These are phyloP conservation scores for Calephelis perditalis DNA, from an alignment of 2,888 invertebrate genomes.

Conservation along the genomic window DNA sequence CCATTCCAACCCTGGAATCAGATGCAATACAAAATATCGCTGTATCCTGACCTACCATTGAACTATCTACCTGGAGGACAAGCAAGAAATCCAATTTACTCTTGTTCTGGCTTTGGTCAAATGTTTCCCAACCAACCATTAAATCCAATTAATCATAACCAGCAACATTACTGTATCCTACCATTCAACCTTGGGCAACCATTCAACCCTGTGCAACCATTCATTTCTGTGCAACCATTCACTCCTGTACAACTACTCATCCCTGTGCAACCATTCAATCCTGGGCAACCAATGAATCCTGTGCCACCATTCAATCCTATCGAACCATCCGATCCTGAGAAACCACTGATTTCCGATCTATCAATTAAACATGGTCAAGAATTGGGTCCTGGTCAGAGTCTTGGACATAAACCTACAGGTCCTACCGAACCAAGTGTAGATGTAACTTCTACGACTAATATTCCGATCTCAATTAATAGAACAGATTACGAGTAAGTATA, in stretches of 20 bases:
- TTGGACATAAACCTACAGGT: background rate
- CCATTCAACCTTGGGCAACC: too few relatives aligned
- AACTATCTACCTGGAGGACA: too few relatives aligned
- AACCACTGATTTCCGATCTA: background rate
- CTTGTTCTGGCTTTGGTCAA: too few relatives aligned
- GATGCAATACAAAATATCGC: too few relatives aligned
- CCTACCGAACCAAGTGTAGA: background rate
- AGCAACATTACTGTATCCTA: too few relatives aligned
- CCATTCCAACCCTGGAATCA: too few relatives aligned
- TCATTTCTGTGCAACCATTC: too few relatives aligned
- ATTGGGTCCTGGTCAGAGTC: background rate
- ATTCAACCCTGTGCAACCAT: too few relatives aligned
- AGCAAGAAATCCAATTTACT: too few relatives aligned
- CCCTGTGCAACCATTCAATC: too few relatives aligned
- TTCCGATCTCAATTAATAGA: background rate
- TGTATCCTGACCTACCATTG: too few relatives aligned
- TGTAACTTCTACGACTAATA: background rate
- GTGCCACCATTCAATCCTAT: background rate
- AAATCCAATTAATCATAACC: background rate
- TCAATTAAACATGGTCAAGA: background rate
- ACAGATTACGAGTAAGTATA: background rate
- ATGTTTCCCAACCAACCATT: background rate
- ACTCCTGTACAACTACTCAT: too few relatives aligned
- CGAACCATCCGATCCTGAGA: background rate
- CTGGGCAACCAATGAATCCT: background rate